Base-by-base conservation (phyloP, 1,140 invertebrate species). In the Drosophila rhopaloa region DNA sequence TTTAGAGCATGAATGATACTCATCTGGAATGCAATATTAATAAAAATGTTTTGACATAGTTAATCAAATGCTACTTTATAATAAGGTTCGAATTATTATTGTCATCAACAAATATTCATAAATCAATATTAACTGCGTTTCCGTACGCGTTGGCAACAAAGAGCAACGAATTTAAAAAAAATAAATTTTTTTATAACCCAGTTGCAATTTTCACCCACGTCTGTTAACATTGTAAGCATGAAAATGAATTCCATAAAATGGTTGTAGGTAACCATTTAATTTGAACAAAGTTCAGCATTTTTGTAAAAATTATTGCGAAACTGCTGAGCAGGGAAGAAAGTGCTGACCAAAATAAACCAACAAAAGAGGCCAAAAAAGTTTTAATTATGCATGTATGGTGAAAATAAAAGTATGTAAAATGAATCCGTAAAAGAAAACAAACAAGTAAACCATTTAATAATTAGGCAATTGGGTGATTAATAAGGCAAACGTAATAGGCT, bases 241-340 rank as follows among this genome's bases (percentile, higher is more conserved):
- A 41, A 50, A 57, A 29, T 55, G 24, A 76, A 61, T 55, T 60
- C 27, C n/a, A 44, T 65, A 43, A 50, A 35, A 35, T 46, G 51
- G 13, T 43, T 29, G 29, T 29, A 37, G 56, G 38, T 48, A 56
- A 46, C 37, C 7, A 61, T 56, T 88, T 66, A 70, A 56, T 74
- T 43, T 50, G 44, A 68, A 44, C 41, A 44, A 27, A 16, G 14
- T 38, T 83, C 38, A 41, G 61, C 46, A 71, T 44, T 76, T 47
- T 19, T 48, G 16, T 57, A 10, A 38, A 67, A 55, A 62, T 51
- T 19, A 76, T 86, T 86, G 82, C 83, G 79, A 86, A 86, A 83
- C 19, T 56, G 73, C 53, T 72, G 71, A 48, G 10, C 51, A 29
- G 60, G 44, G 24, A 51, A 70, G 63, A 86, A 81, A 59, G 67